Conservation (phyloP, 2,888 invertebrate species). For the Notodonta ziczac region DNA sequence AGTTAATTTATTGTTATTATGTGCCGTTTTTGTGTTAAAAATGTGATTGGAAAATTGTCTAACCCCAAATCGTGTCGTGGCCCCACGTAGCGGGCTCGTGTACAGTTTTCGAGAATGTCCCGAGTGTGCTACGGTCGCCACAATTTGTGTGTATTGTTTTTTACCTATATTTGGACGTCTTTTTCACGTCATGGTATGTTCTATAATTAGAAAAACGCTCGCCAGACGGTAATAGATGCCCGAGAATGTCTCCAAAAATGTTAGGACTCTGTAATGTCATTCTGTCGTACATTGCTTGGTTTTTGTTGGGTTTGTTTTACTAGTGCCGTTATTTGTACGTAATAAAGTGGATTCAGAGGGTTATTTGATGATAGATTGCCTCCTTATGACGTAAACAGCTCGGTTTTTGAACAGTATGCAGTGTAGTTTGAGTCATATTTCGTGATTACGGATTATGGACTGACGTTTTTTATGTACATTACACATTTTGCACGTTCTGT, state of each 20-base stretch:
- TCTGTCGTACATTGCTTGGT: slow-evolving; percentile 40
- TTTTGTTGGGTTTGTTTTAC: slow-evolving; percentile 40
- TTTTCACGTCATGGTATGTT: slow-evolving; percentile 81
- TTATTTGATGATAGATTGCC: slow-evolving; percentile 28
- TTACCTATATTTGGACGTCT: slow-evolving; percentile 77
- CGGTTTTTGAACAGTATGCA: slow-evolving; percentile 42
- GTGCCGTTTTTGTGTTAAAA: slow-evolving; percentile 76
- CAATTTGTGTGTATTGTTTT: slow-evolving; percentile 77
- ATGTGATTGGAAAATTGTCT: slow-evolving; percentile 78
- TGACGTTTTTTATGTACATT: slow-evolving; percentile 31
- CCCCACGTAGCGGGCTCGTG: slow-evolving; percentile 80
- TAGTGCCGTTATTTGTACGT: slow-evolving; percentile 35
- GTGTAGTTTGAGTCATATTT: slow-evolving; percentile 47
- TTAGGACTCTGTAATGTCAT: slow-evolving; percentile 51
- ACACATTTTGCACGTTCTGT: slow-evolving; percentile 29
- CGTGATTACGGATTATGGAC: slow-evolving; percentile 41
- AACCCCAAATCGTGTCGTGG: slow-evolving; percentile 83
- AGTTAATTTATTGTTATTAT: slow-evolving; percentile 76
- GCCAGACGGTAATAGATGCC: slow-evolving; percentile 69
- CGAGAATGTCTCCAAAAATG: slow-evolving; percentile 63
- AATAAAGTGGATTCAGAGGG: slow-evolving; percentile 27
- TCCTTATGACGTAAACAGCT: slow-evolving; percentile 43
- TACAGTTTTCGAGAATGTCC: slow-evolving; percentile 79
- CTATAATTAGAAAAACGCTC: slow-evolving; percentile 77
- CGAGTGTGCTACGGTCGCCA: slow-evolving; percentile 67